These are phyloP conservation scores for Meteorus colon DNA, from an alignment of 2,888 invertebrate species.

Conservation along the genomic window DNA sequence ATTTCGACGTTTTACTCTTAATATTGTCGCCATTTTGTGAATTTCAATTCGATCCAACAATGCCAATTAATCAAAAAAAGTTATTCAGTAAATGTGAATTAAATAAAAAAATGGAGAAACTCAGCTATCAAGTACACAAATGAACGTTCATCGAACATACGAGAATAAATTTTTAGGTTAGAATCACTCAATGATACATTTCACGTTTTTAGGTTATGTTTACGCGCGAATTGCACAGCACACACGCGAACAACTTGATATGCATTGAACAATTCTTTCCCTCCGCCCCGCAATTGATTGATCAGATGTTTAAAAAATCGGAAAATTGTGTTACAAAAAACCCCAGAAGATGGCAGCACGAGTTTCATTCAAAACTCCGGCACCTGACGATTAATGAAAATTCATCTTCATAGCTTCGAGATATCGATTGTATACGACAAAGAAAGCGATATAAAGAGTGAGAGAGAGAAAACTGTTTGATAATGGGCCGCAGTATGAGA, in stretches of 20 bases:
- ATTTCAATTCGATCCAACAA: background rate
- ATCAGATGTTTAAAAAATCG: no score
- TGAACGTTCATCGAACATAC: background rate
- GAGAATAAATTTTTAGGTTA: background rate
- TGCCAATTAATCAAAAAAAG: background rate
- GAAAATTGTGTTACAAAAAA: no score
- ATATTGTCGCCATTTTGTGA: conserved; percentile 76
- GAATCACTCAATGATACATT: background rate
- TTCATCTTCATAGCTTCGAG: conserved; percentile 11
- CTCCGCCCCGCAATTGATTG: no score
- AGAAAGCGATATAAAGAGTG: background rate
- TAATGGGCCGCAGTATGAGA: background rate
- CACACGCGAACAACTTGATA: no score
- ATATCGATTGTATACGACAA: conserved; percentile 1
- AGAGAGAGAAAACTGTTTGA: background rate
- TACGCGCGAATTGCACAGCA: no score
- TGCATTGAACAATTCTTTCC: no score
- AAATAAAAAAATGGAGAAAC: background rate
- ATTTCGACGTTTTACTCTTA: conserved; percentile 83
- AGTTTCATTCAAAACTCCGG: no score
- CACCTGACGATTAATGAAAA: background rate
- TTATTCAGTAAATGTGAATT: background rate
- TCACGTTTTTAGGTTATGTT: background rate
- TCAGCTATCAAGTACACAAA: no score
- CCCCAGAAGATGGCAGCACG: no score